Conservation (phyloP, 1,140 invertebrate genomes). For the Coptotermes formosanus region DNA sequence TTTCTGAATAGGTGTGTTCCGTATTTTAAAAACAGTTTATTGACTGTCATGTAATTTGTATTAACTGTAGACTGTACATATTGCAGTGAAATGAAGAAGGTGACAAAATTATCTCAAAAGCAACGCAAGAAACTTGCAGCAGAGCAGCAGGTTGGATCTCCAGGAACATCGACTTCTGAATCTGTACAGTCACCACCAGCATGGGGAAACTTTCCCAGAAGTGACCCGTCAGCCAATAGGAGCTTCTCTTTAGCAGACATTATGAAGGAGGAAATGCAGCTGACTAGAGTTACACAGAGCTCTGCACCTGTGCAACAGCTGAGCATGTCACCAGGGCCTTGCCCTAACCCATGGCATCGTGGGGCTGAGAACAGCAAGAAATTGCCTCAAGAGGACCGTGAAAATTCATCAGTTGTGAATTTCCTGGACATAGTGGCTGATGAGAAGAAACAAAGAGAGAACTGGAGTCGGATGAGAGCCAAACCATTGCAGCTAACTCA, state of each 20-base stretch:
- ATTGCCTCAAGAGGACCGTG: neutral
- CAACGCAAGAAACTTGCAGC: conserved; percentile 55
- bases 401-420: conserved; percentile 24
- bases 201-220: neutral
- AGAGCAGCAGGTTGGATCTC: neutral
- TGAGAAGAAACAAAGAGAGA: conserved; percentile 60
- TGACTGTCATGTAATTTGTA: neutral
- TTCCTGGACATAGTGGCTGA: conserved; percentile 59
- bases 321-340: neutral
- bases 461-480: conserved; percentile 57
- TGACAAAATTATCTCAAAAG: conserved; percentile 59
- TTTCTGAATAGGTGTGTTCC: no score
- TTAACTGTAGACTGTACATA: neutral
- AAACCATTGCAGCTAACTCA: conserved; percentile 64
- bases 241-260: conserved; percentile 26
- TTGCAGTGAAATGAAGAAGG: conserved; percentile 40
- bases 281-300: neutral
- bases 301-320: conserved; percentile 20
- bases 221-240: neutral
- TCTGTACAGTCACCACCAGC: neutral
- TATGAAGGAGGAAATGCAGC: conserved; percentile 28
- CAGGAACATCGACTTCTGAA: neutral
- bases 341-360: conserved; percentile 28
- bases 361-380: neutral
- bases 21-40: no score